phyloP scores from a whole-genome alignment of 2,888 invertebrate species.

The Bombyx huttoni region DNA sequence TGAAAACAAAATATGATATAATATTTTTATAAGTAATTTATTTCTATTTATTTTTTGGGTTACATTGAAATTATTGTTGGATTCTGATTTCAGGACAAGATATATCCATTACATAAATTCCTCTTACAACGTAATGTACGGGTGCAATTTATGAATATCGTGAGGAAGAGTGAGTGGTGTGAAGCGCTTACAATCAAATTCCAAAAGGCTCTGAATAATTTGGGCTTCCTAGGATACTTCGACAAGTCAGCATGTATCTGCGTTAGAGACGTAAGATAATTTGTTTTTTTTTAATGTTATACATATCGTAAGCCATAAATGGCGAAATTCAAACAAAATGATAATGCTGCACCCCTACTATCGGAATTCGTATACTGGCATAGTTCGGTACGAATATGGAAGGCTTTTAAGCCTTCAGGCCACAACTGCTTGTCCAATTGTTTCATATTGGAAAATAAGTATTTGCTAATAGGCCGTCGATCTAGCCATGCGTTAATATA shows the following conservation, averaged over 20 bases:
- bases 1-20: neutral
- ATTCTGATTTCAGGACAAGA: constrained; percentile 33
- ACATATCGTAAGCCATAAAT: too few species aligned
- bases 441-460: too few species aligned
- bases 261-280: constrained; percentile 41
- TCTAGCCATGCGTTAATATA: too few species aligned
- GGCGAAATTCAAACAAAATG: too few species aligned
- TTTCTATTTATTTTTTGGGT: neutral
- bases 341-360: too few species aligned
- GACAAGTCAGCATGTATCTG: constrained; percentile 27
- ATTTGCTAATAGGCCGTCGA: too few species aligned
- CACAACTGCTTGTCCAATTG: too few species aligned
- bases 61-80: neutral
- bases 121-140: constrained; percentile 41
- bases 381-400: too few species aligned
- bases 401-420: too few species aligned
- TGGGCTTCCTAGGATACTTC: constrained; percentile 32
- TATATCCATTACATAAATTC: constrained; percentile 36
- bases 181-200: constrained; percentile 39
- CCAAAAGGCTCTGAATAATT: constrained; percentile 29
- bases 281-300: too few species aligned
- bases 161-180: constrained; percentile 42
- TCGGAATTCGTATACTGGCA: too few species aligned
- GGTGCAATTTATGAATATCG: constrained; percentile 42
- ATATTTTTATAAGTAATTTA: neutral